Base-by-base conservation (phyloP, 2,797 vertebrate species). In the Falco naumanni region DNA sequence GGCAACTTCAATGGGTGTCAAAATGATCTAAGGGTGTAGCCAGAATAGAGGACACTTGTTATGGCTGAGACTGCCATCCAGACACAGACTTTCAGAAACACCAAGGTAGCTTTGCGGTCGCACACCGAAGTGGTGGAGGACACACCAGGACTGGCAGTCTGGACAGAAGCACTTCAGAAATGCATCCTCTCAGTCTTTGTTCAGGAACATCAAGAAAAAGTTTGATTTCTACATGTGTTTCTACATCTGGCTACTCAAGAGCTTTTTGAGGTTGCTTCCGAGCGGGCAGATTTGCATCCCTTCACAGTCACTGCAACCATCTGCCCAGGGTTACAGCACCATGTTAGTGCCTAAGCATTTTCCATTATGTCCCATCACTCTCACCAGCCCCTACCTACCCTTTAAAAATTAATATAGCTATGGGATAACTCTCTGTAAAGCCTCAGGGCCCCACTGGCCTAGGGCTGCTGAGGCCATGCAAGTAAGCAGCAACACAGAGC, bases 1-100 rank as follows among this genome's bases (percentile, higher is more conserved):
- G 26, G 99, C 99, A 56, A 99, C 99, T 98, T 99, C 99, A 29
- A 99, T 99, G 86, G 99, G 99, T 2, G 99, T 99, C 97, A 99
- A 98, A 97, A 99, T 99, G 83, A 99, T 98, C 99, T 99, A 89
- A 48, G 53, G 45, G 77, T 82, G 59, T 4, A 93, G 41, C 21
- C 84, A 74, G 76, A 94, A 89, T 0, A 87, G 9, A 84, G 64
- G 41, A n/a, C 2, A 4, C 53, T 47, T 20, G 25, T 93, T 51
- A 90, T 1, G 29, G 45, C 14, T 34, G 28, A 82, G 63, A 24
- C 21, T 57, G 39, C 11, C n/a, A 74, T 53, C 6, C 11, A 54
- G 61, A 47, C 45, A 57, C 16, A 48, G 20, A 12, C 34, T 39
- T 26, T 29, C 66, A 88, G 85, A 61, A 84, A 25, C 70, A 59